Evolutionary conservation across 2,113 vertebrate species (phyloP).

Genomic region (human): DNA sequence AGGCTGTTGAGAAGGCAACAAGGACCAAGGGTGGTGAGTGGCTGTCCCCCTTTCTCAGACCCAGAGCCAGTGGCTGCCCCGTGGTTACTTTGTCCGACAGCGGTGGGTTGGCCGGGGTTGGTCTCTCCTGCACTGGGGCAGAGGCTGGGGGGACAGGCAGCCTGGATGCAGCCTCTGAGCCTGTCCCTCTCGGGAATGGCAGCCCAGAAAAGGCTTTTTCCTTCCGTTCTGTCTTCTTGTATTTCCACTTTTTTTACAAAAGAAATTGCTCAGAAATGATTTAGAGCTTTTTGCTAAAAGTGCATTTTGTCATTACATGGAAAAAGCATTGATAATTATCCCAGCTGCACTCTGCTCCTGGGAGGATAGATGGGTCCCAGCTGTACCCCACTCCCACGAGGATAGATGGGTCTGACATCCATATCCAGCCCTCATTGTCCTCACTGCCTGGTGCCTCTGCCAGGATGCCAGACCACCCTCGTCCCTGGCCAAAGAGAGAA

Average conservation of each 20-base stretch:
- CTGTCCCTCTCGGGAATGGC: not conserved
- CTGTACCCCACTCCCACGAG: not conserved
- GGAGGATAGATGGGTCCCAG: not conserved
- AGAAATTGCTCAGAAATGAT: slow-evolving; percentile 55
- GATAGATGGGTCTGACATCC: not conserved
- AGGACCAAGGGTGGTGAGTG: fast-evolving
- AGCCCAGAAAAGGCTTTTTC: not conserved
- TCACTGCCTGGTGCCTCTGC: not conserved
- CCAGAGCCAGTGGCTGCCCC: not conserved
- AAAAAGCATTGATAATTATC: slow-evolving; percentile 62
- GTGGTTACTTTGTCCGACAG: not conserved
- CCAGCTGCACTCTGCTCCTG: not conserved
- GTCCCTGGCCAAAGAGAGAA: not conserved
- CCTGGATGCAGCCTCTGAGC: not conserved
- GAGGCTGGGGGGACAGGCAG: not conserved
- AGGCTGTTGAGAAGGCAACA: not conserved
- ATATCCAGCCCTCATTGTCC: too few species aligned
- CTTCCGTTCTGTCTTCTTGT: not conserved
- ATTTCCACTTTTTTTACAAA: not conserved
- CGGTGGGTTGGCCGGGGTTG: fast-evolving
- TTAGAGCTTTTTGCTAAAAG: slow-evolving; percentile 67
- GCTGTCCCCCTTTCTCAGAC: fast-evolving
- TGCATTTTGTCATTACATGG: slow-evolving; percentile 56
- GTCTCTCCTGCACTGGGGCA: fast-evolving
- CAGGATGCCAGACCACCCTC: not conserved